phyloP scores from a whole-genome alignment of 1,140 invertebrate species.

The Mamestra configurata region DNA sequence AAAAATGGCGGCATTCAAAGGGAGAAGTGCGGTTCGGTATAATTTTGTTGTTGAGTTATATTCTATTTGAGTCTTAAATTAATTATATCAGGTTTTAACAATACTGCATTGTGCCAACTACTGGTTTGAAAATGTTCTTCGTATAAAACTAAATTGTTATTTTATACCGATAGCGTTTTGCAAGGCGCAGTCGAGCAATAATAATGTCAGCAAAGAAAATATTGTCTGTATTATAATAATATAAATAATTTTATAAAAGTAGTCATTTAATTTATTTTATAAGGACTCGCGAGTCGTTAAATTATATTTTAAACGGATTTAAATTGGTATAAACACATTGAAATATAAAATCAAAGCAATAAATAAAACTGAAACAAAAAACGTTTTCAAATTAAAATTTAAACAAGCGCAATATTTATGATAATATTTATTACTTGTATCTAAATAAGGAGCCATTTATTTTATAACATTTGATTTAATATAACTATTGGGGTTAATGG shows the following conservation, averaged over 20 bases:
- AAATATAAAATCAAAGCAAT: background rate
- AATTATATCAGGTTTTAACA: too few species aligned
- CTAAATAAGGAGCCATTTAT: background rate
- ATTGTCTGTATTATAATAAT: too few species aligned
- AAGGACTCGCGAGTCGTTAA: background rate
- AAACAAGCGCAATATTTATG: background rate
- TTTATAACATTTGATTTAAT: slow-evolving; percentile 1
- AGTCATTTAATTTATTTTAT: background rate
- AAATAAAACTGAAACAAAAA: background rate
- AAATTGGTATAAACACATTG: background rate
- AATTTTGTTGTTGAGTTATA: background rate
- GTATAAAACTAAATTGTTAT: too few species aligned
- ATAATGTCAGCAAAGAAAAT: too few species aligned
- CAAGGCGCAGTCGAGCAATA: too few species aligned
- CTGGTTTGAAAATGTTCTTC: too few species aligned
- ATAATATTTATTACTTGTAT: background rate
- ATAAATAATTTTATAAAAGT: too few species aligned
- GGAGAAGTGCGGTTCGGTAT: background rate
- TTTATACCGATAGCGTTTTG: too few species aligned
- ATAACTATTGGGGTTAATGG: background rate
- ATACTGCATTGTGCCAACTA: too few species aligned
- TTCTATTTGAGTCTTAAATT: too few species aligned
- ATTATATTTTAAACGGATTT: background rate
- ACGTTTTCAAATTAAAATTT: slow-evolving; percentile 8
- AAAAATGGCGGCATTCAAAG: background rate